These are phyloP conservation scores for Uloborus diversus DNA, from an alignment of 1,140 invertebrate species.

Conservation along the genomic window DNA sequence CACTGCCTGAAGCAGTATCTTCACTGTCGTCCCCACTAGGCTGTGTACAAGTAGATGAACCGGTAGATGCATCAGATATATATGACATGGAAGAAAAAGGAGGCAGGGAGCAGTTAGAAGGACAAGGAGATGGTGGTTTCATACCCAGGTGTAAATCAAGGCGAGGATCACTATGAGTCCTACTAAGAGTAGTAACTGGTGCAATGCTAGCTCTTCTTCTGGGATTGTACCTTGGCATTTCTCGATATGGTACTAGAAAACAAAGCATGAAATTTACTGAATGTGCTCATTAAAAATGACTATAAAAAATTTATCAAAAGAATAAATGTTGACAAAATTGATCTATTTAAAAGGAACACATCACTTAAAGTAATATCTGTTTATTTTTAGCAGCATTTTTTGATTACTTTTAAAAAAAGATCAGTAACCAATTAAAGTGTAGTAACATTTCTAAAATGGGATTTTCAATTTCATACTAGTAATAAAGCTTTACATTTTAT, in stretches of 20 bases:
- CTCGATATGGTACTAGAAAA: slow-evolving; percentile 65
- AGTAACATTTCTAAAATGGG: no score
- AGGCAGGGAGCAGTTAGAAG: slow-evolving; percentile 79
- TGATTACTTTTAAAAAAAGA: no score
- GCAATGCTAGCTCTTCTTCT: slow-evolving; percentile 56
- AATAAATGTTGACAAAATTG: no score
- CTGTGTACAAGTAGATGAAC: slow-evolving; percentile 70
- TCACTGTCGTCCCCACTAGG: slow-evolving; percentile 71
- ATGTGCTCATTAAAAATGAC: neutral
- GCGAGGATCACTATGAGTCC: slow-evolving; percentile 56
- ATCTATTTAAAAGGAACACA: no score
- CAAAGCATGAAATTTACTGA: no score
- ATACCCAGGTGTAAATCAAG: slow-evolving; percentile 50
- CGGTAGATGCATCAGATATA: slow-evolving; percentile 77
- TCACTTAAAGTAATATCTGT: no score
- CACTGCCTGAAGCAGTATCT: slow-evolving; percentile 77
- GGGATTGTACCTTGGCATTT: slow-evolving; percentile 60
- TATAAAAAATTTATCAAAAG: no score
- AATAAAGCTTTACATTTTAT: no score
- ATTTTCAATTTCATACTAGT: no score
- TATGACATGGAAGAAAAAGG: slow-evolving; percentile 89
- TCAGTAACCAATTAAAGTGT: no score
- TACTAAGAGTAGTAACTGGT: slow-evolving; percentile 40
- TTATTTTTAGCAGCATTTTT: no score
- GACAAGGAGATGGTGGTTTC: slow-evolving; percentile 80